A percentile compares a stretch with the other conserved stretches of the same genome.
phyloP scores from a whole-genome alignment of 2,113 vertebrate genomes.

The Tauraco erythrolophus region DNA sequence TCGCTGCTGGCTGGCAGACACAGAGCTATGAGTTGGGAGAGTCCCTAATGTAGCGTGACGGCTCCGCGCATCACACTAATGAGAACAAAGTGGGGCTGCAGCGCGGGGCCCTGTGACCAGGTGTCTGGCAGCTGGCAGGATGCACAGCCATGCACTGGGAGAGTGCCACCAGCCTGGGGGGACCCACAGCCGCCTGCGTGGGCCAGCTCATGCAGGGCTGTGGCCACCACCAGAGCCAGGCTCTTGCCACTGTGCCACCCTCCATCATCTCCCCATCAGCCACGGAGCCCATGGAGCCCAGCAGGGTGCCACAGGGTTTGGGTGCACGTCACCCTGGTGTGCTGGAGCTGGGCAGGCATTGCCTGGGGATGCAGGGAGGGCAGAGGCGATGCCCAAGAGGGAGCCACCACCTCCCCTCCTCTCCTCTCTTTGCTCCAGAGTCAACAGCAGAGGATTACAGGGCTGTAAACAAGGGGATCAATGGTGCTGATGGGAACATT shows the following conservation, averaged over 20 bases:
- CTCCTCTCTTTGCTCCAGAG: slow-evolving; percentile 3
- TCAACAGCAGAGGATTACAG: slow-evolving; percentile 60
- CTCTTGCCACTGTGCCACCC: not conserved
- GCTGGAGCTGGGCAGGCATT: fast-evolving
- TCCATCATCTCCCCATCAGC: not conserved
- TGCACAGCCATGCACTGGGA: not conserved
- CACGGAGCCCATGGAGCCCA: fast-evolving
- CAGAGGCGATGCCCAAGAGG: not conserved
- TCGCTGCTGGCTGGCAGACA: not conserved
- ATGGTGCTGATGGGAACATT: slow-evolving; percentile 74
- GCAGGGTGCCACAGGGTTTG: not conserved
- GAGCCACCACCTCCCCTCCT: not conserved
- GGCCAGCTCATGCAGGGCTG: not conserved
- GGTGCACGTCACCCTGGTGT: fast-evolving
- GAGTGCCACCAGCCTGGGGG: fast-evolving
- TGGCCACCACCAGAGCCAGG: not conserved
- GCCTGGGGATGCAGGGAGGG: not conserved
- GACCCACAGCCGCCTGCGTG: fast-evolving
- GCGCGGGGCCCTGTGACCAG: not conserved
- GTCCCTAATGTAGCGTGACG: not conserved
- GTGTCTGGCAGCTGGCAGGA: not conserved
- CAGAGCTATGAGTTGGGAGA: not conserved
- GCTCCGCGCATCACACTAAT: not conserved
- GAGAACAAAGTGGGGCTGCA: slow-evolving; percentile 26
- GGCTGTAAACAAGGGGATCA: slow-evolving; percentile 71